Conservation (phyloP, 92 coral and sea anemone species). For the Parazoanthus atlanticus region DNA sequence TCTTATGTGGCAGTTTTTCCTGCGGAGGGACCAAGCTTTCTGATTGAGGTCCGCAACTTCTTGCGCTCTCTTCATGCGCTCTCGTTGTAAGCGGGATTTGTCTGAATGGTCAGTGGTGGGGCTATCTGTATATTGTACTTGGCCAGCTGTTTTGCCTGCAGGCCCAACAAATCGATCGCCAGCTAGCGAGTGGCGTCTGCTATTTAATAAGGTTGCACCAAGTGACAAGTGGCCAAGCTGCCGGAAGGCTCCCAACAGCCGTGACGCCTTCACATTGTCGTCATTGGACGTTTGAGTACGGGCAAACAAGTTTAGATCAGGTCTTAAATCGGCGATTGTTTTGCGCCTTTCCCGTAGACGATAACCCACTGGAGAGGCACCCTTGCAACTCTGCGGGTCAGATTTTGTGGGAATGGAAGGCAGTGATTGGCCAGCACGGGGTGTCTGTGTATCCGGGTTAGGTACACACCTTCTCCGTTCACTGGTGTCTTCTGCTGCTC, state of each 20-base stretch:
- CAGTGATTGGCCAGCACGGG: not conserved
- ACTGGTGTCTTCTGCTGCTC: not conserved
- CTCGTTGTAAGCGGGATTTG: not conserved
- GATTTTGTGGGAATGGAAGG: not conserved
- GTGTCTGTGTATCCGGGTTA: not conserved
- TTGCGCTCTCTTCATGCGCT: not conserved
- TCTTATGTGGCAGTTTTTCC: not conserved
- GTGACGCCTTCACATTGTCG: constrained; percentile 6
- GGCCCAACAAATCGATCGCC: not conserved
- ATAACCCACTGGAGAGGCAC: not conserved
- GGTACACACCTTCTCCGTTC: not conserved
- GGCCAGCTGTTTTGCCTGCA: not conserved
- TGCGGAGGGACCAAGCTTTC: not conserved
- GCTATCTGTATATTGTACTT: not conserved
- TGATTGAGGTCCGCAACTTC: not conserved
- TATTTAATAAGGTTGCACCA: not conserved
- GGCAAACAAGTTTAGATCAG: not conserved
- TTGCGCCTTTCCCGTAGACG: constrained; percentile 2
- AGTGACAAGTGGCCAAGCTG: constrained; percentile 11
- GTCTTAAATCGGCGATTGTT: constrained; percentile 20
- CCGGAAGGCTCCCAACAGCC: not conserved
- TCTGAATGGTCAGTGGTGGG: not conserved
- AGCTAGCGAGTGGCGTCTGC: not conserved
- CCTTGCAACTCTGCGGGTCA: not conserved
- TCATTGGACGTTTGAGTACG: not conserved